A percentile compares a stretch with the other conserved stretches of the same genome.
Evolutionary conservation across 2,797 vertebrate genomes (phyloP).

Genomic region (Microcaecilia unicolor): DNA sequence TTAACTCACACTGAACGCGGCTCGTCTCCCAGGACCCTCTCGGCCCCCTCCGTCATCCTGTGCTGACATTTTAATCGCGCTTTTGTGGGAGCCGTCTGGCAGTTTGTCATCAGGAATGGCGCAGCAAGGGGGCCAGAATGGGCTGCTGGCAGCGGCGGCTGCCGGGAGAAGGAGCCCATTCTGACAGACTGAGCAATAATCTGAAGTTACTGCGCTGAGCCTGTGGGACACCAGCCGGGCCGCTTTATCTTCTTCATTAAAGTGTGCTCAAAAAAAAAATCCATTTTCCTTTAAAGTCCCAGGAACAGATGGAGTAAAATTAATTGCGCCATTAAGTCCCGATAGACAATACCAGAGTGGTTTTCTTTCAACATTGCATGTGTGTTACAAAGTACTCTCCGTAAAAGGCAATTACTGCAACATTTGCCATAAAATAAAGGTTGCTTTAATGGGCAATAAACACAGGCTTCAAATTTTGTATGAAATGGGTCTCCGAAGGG

Average conservation of each 20-base stretch:
- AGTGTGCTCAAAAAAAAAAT: conserved; percentile 84
- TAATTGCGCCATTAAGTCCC: conserved; percentile 93
- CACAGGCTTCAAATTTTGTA: conserved; percentile 77
- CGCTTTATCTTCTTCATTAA: conserved; percentile 97
- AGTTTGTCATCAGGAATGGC: conserved; percentile 72
- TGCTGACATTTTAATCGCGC: conserved; percentile 80
- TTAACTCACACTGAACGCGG: conserved; percentile 72
- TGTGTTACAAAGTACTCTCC: conserved; percentile 80
- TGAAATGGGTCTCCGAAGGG: conserved; percentile 76
- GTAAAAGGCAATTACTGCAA: conserved; percentile 89
- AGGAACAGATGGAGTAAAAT: conserved; percentile 93
- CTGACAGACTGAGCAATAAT: conserved; percentile 81
- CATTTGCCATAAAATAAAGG: conserved; percentile 86
- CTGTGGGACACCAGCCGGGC: conserved; percentile 75
- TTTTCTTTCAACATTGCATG: conserved; percentile 84
- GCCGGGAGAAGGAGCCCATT: conserved; percentile 66
- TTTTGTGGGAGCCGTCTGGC: conserved; percentile 75
- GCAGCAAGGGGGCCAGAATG: conserved; percentile 62
- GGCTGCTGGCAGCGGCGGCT: conserved; percentile 58
- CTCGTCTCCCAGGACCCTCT: conserved; percentile 67
- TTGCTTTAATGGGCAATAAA: conserved; percentile 91
- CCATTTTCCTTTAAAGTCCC: conserved; percentile 93
- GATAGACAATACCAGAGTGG: conserved; percentile 83
- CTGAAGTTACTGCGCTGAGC: conserved; percentile 80
- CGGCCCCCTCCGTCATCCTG: conserved; percentile 71